Evolutionary conservation across 2,797 vertebrate genomes (phyloP).

Genomic region (Periophthalmus magnuspinnatus): DNA sequence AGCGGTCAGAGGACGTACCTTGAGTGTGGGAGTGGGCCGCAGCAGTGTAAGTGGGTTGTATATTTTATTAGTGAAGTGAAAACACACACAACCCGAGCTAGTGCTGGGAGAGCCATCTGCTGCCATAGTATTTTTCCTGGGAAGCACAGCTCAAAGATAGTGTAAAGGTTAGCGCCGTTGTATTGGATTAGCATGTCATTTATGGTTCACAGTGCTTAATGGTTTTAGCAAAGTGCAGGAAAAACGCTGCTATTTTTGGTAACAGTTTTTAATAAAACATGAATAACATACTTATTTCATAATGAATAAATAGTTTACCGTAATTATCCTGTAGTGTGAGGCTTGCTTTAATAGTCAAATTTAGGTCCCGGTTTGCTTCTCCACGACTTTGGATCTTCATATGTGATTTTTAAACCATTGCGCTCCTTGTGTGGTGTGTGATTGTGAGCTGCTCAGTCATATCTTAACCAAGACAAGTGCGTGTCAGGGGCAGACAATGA

Average conservation of each 20-base stretch:
- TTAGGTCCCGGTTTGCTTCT: no score
- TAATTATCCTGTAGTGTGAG: no score
- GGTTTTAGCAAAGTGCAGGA: background rate
- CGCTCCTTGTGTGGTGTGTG: no score
- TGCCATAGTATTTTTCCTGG: slow-evolving; percentile 48
- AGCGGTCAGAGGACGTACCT: slow-evolving; percentile 39
- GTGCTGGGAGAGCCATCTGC: slow-evolving; percentile 71
- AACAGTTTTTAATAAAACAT: no score
- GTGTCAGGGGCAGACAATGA: no score
- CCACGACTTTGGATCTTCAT: no score
- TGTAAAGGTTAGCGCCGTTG: slow-evolving; percentile 40
- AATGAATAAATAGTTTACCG: no score
- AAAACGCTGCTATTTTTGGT: background rate
- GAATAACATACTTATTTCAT: no score
- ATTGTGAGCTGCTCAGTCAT: no score
- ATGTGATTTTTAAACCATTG: no score
- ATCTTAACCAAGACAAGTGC: no score
- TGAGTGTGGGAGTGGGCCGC: slow-evolving; percentile 64
- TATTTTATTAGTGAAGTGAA: slow-evolving; percentile 78
- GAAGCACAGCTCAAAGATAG: slow-evolving; percentile 56
- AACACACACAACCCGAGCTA: slow-evolving; percentile 73
- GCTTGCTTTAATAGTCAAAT: no score
- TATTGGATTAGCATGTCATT: slow-evolving; percentile 41
- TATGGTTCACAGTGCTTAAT: slow-evolving; percentile 13
- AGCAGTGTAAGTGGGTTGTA: slow-evolving; percentile 75